Percentiles rank a stretch among this genome's conserved stretches.
phyloP scores from a whole-genome alignment of 2,797 vertebrate species.

The Eulemur mongoz region DNA sequence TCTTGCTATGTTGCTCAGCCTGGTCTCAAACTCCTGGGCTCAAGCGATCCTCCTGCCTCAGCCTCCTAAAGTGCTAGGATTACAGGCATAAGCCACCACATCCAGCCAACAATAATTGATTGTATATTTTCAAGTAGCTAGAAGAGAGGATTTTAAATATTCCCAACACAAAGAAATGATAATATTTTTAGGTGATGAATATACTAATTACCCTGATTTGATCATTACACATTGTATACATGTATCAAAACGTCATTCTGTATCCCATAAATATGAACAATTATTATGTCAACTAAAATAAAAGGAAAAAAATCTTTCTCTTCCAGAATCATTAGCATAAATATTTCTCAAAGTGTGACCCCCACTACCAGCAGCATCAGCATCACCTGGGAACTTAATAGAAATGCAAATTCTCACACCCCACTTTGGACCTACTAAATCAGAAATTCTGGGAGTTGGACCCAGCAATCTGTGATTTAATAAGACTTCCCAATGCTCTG shows the following conservation, averaged over 20 bases:
- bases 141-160: neutral
- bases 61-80: neutral
- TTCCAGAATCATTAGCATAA: neutral
- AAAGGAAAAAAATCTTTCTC: neutral
- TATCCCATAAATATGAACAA: neutral
- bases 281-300: neutral
- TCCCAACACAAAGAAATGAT: neutral
- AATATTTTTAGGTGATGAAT: neutral
- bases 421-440: neutral
- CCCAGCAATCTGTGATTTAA: neutral
- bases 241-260: neutral
- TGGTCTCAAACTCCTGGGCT: too few relatives aligned
- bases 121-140: neutral
- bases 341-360: neutral
- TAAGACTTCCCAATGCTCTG: neutral
- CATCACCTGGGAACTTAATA: neutral
- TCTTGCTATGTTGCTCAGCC: too few relatives aligned
- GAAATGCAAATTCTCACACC: neutral
- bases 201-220: neutral
- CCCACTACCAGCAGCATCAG: neutral
- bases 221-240: neutral
- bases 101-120: neutral
- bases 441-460: neutral
- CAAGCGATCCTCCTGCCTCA: neutral
- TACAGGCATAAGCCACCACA: neutral